A percentile compares a stretch with the other conserved stretches of the same genome.
Conservation (phyloP, 2,888 invertebrate genomes). For the Lasius fuliginosus region DNA sequence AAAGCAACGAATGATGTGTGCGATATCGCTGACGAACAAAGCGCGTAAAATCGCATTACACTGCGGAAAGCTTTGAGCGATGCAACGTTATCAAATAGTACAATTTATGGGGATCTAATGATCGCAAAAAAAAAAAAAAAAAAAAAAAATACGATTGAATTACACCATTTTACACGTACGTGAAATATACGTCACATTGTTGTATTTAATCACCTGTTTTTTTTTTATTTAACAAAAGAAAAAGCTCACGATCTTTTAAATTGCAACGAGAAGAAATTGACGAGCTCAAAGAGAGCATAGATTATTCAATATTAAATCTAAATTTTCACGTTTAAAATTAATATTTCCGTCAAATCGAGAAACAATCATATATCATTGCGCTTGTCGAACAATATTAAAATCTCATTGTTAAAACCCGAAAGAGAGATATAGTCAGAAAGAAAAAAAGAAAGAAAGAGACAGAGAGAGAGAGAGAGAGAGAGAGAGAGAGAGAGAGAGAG, state of each 20-base stretch:
- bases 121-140: neutral
- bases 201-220: neutral
- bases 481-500: neutral
- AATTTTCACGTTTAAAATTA: neutral
- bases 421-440: neutral
- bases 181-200: neutral
- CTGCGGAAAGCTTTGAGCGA: constrained; percentile 33
- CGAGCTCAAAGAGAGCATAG: neutral
- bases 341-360: neutral
- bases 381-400: neutral
- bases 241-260: neutral
- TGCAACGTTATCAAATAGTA: constrained; percentile 31
- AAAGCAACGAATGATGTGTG: constrained; percentile 24
- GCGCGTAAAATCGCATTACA: constrained; percentile 44
- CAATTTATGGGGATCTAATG: constrained; percentile 40
- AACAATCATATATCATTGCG: neutral
- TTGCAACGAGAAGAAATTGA: neutral
- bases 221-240: neutral
- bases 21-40: constrained; percentile 42
- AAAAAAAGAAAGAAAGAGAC: too few relatives aligned
- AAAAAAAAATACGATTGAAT: constrained; percentile 30
- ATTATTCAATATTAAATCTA: neutral
- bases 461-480: neutral
- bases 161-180: neutral
- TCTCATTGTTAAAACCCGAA: constrained; percentile 5